phyloP scores from a whole-genome alignment of 2,888 invertebrate species.

The Epinotia demarniana region DNA sequence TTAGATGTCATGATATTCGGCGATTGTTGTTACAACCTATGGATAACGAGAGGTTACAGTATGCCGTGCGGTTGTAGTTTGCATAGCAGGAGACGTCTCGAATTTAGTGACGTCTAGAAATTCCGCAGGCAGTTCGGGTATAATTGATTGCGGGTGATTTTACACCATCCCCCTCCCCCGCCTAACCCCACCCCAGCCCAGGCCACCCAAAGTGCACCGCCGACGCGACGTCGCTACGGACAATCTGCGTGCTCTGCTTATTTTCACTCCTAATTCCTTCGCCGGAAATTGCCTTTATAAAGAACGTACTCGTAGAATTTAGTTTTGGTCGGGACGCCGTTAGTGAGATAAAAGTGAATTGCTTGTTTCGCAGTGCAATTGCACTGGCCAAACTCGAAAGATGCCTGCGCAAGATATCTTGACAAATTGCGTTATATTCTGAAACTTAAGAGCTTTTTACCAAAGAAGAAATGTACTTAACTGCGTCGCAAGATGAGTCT shows the following conservation, averaged over 20 bases:
- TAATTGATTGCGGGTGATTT: slow-evolving; percentile 85
- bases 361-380: slow-evolving; percentile 47
- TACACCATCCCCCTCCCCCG: slow-evolving; percentile 73
- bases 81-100: slow-evolving; percentile 44
- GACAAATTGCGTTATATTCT: slow-evolving; percentile 29
- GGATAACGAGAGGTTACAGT: slow-evolving; percentile 9
- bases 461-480: slow-evolving; percentile 11
- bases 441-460: slow-evolving; percentile 5
- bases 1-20: neutral
- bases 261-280: slow-evolving; percentile 83
- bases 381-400: slow-evolving; percentile 32
- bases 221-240: slow-evolving; percentile 81
- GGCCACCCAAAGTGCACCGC: slow-evolving; percentile 77
- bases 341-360: slow-evolving; percentile 61
- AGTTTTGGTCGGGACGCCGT: slow-evolving; percentile 66
- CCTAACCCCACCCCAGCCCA: slow-evolving; percentile 62
- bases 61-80: slow-evolving; percentile 40
- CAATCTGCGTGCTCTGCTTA: slow-evolving; percentile 85
- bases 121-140: slow-evolving; percentile 83
- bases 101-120: slow-evolving; percentile 80
- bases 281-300: slow-evolving; percentile 83
- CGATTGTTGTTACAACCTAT: neutral
- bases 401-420: slow-evolving; percentile 41
- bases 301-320: slow-evolving; percentile 76
- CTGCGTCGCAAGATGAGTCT: neutral